Base-by-base conservation (phyloP, 2,113 vertebrate species). In the Dunckerocampus dactyliophorus region DNA sequence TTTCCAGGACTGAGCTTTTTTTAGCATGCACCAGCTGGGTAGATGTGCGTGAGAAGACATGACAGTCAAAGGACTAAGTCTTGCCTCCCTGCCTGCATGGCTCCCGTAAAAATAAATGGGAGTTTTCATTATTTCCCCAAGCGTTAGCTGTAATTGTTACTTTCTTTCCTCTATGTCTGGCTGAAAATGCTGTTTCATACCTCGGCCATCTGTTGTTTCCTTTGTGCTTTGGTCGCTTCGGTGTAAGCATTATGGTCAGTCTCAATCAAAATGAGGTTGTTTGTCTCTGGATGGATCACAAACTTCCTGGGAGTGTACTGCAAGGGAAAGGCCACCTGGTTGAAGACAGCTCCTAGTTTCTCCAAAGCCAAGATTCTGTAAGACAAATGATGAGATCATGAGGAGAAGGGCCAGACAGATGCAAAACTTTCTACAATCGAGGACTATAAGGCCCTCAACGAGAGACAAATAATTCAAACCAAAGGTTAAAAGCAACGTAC, bases 181-280 rank as follows among this genome's bases (percentile, higher is more conserved):
- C 12, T 39, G 1, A 42, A 56, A 55, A 55, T 37, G 17, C 13
- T 21, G 14, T 8, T 14, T 42, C 64, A 15, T 82, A 98, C 97
- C 95, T 99, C 97, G 0, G 97, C 96, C 97, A 99, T 99, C 65
- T 99, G 96, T 70, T 99, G 97, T 87, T 99, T 99, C 65, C 97
- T 90, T 81, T 99, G 97, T 20, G 97, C 96, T 81, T 99, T 99
- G 45, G 96, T 99, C 17, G 97, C 95, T 80, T 99, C 97, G 0
- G 97, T 99, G 82, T 99, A 99, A 49, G 97, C 96, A 0, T 99
- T 99, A 87, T 99, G 97, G 85, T 99, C 97, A 0, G 96, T 95
- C 85, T 99, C 97, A 2, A 99, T 99, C 84, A 99, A 86, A 71
- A 99, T 90, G 39, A 99, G 86, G 85, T 97, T 95, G 90, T 94